Evolutionary conservation across 2,113 vertebrate genomes (phyloP).

Genomic region (Xiphorhynchus elegans): DNA sequence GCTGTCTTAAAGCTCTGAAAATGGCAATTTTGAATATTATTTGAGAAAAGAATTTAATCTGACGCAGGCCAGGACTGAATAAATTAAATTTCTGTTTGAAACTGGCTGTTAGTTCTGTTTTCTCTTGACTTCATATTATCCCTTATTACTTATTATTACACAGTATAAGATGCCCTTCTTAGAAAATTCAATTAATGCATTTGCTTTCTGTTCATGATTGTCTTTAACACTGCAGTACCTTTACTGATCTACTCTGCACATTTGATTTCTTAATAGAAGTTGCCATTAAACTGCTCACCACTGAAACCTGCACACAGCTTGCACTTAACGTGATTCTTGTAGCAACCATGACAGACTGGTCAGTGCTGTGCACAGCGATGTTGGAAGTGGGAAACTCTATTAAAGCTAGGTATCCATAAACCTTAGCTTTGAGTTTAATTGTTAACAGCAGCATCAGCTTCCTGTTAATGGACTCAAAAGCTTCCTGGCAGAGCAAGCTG

Average conservation of each 20-base stretch:
- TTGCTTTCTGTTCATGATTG: background rate
- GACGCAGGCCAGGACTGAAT: background rate
- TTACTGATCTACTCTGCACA: rapidly evolving
- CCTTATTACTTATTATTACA: background rate
- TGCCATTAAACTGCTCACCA: rapidly evolving
- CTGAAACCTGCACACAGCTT: background rate
- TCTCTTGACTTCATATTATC: background rate
- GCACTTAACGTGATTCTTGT: background rate
- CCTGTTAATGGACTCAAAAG: background rate
- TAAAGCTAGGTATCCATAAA: background rate
- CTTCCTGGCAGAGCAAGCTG: background rate
- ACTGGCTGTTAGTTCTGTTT: background rate
- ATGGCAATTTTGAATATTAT: background rate
- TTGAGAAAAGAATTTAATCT: background rate
- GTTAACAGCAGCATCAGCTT: background rate
- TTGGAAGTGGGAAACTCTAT: background rate
- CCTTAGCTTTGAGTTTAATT: background rate
- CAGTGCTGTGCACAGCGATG: rapidly evolving
- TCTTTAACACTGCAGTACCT: background rate
- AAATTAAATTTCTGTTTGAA: conserved; percentile 36
- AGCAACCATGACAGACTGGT: background rate
- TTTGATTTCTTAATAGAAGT: background rate
- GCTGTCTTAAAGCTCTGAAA: background rate
- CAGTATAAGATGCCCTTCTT: background rate
- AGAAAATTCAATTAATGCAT: background rate